Base-by-base conservation (phyloP, 2,888 invertebrate genomes). In the Drosophila mayaguana region DNA sequence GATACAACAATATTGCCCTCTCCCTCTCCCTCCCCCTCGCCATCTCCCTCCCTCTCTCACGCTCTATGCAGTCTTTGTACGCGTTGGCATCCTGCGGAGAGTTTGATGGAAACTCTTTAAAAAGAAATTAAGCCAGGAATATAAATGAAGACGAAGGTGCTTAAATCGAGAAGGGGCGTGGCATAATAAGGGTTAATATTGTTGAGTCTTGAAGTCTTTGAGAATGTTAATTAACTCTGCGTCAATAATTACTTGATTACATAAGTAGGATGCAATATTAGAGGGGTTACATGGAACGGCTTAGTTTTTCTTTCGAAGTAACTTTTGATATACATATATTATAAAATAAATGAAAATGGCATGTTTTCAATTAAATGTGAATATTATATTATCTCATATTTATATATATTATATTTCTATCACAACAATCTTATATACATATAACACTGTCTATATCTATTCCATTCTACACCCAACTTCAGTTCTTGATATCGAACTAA, bases 41-140 rank as follows among this genome's bases (percentile, higher is more conserved):
- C 12, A 28, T 32, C 50, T 40, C 11, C 8, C 11, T n/a, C 54
- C 6, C 14, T 40, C 11, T 0, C 28, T 14, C n/a, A 2, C n/a
- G n/a, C 40, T 40, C n/a, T 2, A 8, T 67, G 43, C 2, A 42
- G 61, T 65, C 70, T 66, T 46, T 32, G 32, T 32, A 11, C 55
- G 36, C 48, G 5, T 34, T 53, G 80, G 80, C 76, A 67, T 77
- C 77, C 77, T 75, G 77, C 62, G 54, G 71, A 9, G 76, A 25
- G 14, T 1, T 62, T 55, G 59, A 56, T 61, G 38, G 28, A 53
- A 55, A 38, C 60, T 61, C 46, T 57, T 54, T 67, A 54, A 20
- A 42, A 66, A 36, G 38, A 42, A 50, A 48, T 28, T 32, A 40
- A 54, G 14, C 22, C 42, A 43, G 50, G 25, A 34, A 18, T 28